Conservation (phyloP, 2,113 vertebrate species). For the Esox niger region DNA sequence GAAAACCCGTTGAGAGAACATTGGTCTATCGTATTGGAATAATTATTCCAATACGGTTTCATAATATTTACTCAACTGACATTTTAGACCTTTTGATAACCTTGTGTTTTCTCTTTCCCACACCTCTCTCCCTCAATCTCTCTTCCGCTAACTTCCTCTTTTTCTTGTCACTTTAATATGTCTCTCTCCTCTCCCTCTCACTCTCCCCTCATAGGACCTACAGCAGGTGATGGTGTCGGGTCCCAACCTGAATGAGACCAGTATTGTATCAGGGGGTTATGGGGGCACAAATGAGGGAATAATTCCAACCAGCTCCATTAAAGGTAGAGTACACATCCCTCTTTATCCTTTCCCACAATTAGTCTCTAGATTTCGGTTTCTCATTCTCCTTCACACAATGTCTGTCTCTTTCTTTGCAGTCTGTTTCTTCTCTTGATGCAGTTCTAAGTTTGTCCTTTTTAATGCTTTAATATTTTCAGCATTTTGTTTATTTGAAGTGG, state of each 20-base stretch:
- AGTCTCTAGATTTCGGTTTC: neutral
- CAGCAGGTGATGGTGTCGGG: conserved; percentile 99
- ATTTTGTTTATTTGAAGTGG: too few species aligned
- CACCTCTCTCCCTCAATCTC: neutral
- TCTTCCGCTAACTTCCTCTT: neutral
- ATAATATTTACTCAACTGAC: too few species aligned
- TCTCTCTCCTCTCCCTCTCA: conserved; percentile 4
- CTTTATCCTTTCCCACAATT: neutral
- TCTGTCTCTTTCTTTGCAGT: neutral
- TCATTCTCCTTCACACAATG: neutral
- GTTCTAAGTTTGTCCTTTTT: too few species aligned
- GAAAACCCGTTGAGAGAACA: too few species aligned
- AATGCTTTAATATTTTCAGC: too few species aligned
- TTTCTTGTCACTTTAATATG: neutral
- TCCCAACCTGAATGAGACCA: conserved; percentile 96
- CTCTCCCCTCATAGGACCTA: conserved; percentile 77
- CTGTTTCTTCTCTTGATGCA: too few species aligned
- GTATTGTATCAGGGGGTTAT: conserved; percentile 94
- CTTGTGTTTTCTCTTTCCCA: too few species aligned
- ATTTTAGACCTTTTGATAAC: too few species aligned
- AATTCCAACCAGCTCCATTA: conserved; percentile 82
- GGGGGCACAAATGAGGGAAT: conserved; percentile 91
- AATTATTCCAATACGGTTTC: too few species aligned
- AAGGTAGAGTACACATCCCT: conserved; percentile 68
- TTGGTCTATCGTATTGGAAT: too few species aligned